Evolutionary conservation across 1,140 invertebrate species (phyloP), one percentile per base, ranked within the genome.

Genomic region (Apis florea): DNA sequence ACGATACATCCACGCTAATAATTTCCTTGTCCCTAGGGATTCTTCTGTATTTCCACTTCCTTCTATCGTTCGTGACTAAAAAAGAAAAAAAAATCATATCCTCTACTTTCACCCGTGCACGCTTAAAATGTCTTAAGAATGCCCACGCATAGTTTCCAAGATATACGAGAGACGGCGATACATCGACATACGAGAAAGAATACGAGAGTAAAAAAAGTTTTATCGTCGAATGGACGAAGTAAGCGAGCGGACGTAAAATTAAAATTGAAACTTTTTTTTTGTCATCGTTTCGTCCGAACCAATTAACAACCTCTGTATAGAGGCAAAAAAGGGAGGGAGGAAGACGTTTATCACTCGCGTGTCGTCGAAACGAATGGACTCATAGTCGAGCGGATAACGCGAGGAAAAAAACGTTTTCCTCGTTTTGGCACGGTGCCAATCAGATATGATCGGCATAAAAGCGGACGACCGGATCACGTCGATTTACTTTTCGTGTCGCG

Each of bases 401-500:
- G 68, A 47, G 17, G n/a, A 40, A 74, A 63, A 31, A 64, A 12
- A 59, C 31, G 31, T 40, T 40, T 19, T 5, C 5, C 49, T 68
- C 47, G 31, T 63, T 61, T 73, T 82, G 17, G 47, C 26, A 12
- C 54, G 58, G 53, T 4, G 9, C 0, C 49, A 54, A 74, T 70
- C 31, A 49, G 67, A 86, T 79, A 85, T 19, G 68, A 83, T 74
- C 71, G 49, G 49, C 40, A 9, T 63, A 61, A 21, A 71, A 40
- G 63, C 63, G 13, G 63, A 40, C 49, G 67, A 64, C 82, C 63
- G 78, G 79, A 82, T 85, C 71, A 82, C 47, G 79, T 63, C 72
- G 88, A 90, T 90, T 90, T 89, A 74, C 79, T 88, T 89, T 89
- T 91, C 83, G 74, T 87, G 85, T 85, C 77, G 85, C 79, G 78